Base-by-base conservation (phyloP, 1,140 invertebrate genomes). In the Apocrypta bakeri region DNA sequence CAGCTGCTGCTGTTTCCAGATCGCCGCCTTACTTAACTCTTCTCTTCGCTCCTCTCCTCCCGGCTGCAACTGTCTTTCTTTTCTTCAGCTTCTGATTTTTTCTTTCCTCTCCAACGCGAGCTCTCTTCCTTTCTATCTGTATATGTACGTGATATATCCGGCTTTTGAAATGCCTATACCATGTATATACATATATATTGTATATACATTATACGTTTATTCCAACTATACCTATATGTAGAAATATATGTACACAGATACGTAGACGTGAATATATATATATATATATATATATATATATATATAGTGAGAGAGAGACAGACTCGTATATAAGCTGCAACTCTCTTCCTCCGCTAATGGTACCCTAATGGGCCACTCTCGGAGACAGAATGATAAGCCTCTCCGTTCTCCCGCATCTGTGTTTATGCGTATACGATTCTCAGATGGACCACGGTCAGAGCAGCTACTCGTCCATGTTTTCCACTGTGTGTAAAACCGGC, bases 401-500 rank as follows among this genome's bases (percentile, higher is more conserved):
- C 63, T 25, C 63, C n/a, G 2, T 17, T 25, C 63, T 25, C 63
- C 24, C 7, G 63, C 25, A 29, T 29, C 33, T 37, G 33, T 37
- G 33, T 37, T 37, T 37, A 37, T 37, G 12, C 24, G 25, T 66
- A 66, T 66, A 66, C 63, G 63, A 25, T 66, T 29, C 63, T 29
- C 0, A 14, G 63, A 66, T 25, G 24, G 63, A 66, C 24, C 17
- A 24, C 63, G 17, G 24, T 66, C 63, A 9, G 21, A 56, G 21
- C 14, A n/a, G 48, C 48, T 56, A 56, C 48, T 56, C 48, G 33
- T 56, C 87, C 83, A 84, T 48, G 78, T 86, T 84, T 73, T 83
- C 79, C 85, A 84, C 27, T 11, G 63, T 12, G 89, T 89, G 89
- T 90, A 88, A 90, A 90, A 89, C 88, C 88, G 89, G 89, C 90